These are phyloP conservation scores for Anorthoa munda DNA, from an alignment of 2,888 invertebrate genomes.

Conservation along the genomic window DNA sequence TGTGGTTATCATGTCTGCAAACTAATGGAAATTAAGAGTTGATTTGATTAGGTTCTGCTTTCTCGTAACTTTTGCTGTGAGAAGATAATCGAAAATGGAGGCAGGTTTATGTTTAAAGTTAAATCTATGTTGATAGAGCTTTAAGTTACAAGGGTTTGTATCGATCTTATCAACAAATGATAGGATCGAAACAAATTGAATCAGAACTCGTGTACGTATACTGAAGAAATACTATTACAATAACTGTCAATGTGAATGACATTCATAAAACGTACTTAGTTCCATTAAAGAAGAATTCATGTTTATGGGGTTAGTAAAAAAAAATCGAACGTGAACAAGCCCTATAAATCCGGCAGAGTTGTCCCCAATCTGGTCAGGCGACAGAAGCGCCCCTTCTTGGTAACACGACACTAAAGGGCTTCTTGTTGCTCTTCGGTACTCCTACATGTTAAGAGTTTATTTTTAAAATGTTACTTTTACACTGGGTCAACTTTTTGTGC, in stretches of 20 bases:
- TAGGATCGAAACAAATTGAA: background rate
- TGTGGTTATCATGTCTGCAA: conserved; percentile 28
- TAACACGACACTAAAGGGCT: conserved; percentile 55
- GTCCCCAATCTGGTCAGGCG: conserved; percentile 64
- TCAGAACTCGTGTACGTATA: background rate
- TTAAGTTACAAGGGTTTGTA: background rate
- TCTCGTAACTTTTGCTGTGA: conserved; percentile 26
- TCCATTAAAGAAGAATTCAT: background rate
- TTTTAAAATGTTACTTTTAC: conserved; percentile 33
- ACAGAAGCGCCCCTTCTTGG: conserved; percentile 46
- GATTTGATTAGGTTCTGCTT: conserved; percentile 42
- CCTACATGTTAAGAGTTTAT: conserved; percentile 4
- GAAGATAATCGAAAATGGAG: conserved; percentile 22
- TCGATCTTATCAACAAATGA: too few relatives aligned
- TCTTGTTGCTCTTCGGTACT: conserved; percentile 37
- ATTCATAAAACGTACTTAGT: background rate
- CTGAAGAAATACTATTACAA: background rate
- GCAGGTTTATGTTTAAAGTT: conserved; percentile 6
- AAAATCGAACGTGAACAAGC: conserved; percentile 43
- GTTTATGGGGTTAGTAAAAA: background rate
- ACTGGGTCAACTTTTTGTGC: conserved; percentile 20
- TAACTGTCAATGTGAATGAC: background rate
- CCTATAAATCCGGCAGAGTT: conserved; percentile 69
- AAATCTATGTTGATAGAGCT: background rate
- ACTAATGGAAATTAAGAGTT: conserved; percentile 56